Percentiles rank a stretch among this genome's conserved stretches.
phyloP scores from a whole-genome alignment of 2,888 invertebrate genomes.

The Crioceris asparagi region DNA sequence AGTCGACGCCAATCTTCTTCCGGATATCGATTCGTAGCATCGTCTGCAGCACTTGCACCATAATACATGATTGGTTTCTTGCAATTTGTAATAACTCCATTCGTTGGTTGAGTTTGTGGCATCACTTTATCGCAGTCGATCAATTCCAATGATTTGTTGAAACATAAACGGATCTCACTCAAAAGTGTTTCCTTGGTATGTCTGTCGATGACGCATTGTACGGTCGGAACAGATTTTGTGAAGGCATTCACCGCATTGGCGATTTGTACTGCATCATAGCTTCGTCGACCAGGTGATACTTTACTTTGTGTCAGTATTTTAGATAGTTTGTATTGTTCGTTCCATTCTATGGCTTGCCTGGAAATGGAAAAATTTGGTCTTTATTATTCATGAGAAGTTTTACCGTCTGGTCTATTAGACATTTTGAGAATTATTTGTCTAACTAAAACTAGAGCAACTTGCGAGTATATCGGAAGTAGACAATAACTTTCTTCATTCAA shows the following conservation, averaged over 20 bases:
- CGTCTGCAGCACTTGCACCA: constrained; percentile 35
- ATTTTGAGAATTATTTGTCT: too few relatives aligned
- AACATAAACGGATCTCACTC: constrained; percentile 64
- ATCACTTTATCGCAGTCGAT: constrained; percentile 54
- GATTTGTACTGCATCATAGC: constrained; percentile 41
- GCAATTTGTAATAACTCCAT: constrained; percentile 48
- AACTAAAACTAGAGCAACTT: too few relatives aligned
- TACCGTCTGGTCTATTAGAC: too few relatives aligned
- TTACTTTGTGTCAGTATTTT: constrained; percentile 44
- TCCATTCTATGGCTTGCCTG: constrained; percentile 49
- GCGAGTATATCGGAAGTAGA: too few relatives aligned
- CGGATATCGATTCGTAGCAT: constrained; percentile 16
- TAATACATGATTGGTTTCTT: constrained; percentile 48
- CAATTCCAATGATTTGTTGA: constrained; percentile 52
- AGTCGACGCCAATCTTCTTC: constrained; percentile 18
- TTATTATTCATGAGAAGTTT: too few relatives aligned
- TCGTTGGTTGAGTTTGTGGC: constrained; percentile 19
- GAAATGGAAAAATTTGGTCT: too few relatives aligned
- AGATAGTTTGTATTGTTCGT: constrained; percentile 50
- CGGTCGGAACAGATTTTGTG: constrained; percentile 48
- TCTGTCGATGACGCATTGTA: constrained; percentile 53
- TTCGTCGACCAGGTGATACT: constrained; percentile 45
- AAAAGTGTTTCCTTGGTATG: constrained; percentile 47
- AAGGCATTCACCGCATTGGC: constrained; percentile 43
- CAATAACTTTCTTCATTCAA: too few relatives aligned